phyloP scores from a whole-genome alignment of 2,888 invertebrate species.

The Drosophila siamana region DNA sequence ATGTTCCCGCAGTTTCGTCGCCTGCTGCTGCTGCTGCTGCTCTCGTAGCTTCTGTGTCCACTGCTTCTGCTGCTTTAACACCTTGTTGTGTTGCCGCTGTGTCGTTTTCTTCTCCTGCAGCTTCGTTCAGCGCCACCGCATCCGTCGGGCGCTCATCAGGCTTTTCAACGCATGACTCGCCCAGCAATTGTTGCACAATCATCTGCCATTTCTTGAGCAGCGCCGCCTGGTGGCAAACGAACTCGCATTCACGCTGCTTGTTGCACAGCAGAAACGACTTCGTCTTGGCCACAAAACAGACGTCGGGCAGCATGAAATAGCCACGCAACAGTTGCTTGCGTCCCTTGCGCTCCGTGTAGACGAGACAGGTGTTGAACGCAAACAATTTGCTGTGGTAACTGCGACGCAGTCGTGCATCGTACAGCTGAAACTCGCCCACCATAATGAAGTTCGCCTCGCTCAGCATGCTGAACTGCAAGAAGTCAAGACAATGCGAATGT shows the following conservation, averaged over 20 bases:
- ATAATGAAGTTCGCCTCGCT: constrained; percentile 35
- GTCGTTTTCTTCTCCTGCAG: neutral
- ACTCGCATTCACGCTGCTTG: constrained; percentile 49
- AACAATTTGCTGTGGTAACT: constrained; percentile 47
- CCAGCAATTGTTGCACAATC: constrained; percentile 20
- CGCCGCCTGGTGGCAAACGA: constrained; percentile 23
- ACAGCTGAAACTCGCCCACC: constrained; percentile 32
- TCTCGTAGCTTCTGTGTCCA: too few relatives aligned
- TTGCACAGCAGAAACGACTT: constrained; percentile 48
- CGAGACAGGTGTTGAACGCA: constrained; percentile 48
- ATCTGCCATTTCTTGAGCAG: constrained; percentile 32
- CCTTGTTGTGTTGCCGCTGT: neutral
- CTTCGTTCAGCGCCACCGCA: too few relatives aligned
- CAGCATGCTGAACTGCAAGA: constrained; percentile 32
- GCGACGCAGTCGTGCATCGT: constrained; percentile 23
- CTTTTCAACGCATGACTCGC: neutral
- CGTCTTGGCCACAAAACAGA: constrained; percentile 38
- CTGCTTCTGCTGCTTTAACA: neutral
- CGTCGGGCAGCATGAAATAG: constrained; percentile 42
- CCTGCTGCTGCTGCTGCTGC: too few relatives aligned
- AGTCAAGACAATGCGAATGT: neutral
- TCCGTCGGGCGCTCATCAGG: neutral
- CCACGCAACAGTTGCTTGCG: constrained; percentile 35
- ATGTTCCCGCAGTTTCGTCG: too few relatives aligned
- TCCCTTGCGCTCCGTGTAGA: constrained; percentile 34